These are phyloP conservation scores for Macrotrachela quadricornifera DNA, from an alignment of 1,140 invertebrate species.

Conservation along the genomic window DNA sequence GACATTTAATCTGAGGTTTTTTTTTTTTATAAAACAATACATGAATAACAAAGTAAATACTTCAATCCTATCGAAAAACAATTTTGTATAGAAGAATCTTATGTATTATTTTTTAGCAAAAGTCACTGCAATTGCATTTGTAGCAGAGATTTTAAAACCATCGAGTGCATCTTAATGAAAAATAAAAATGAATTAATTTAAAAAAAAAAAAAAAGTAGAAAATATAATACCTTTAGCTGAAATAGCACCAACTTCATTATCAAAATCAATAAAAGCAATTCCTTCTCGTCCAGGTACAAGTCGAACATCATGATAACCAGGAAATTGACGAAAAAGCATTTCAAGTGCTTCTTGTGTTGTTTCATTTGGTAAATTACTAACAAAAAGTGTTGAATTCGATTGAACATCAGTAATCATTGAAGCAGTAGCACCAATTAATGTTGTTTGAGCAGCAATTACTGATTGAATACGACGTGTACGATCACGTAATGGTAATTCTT, in stretches of 20 bases:
- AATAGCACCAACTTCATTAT: conserved; percentile 81
- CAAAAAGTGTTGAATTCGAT: conserved; percentile 69
- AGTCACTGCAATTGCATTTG: conserved; percentile 95
- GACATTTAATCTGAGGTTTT: too few relatives aligned
- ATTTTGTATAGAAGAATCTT: too few relatives aligned
- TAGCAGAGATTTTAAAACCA: conserved; percentile 95
- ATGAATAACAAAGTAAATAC: too few relatives aligned
- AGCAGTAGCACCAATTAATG: too few relatives aligned
- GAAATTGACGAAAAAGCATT: conserved; percentile 95
- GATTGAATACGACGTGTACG: too few relatives aligned
- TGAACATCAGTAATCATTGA: conserved; percentile 6
- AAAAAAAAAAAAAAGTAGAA: too few relatives aligned
- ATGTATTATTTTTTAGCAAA: conserved; percentile 99
- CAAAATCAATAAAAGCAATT: conserved; percentile 98
- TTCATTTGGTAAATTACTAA: conserved; percentile 92
- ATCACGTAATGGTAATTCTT: conserved; percentile 12
- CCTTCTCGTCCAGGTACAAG: conserved; percentile 90
- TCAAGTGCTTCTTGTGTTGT: conserved; percentile 98
- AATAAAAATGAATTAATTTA: too few relatives aligned
- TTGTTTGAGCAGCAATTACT: too few relatives aligned
- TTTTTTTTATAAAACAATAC: too few relatives aligned
- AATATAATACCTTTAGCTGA: conserved; percentile 63
- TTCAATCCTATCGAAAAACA: too few relatives aligned
- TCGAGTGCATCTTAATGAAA: conserved; percentile 61
- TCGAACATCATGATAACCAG: conserved; percentile 96